phyloP scores from a whole-genome alignment of 2,113 vertebrate genomes.

The Otolemur garnettii region DNA sequence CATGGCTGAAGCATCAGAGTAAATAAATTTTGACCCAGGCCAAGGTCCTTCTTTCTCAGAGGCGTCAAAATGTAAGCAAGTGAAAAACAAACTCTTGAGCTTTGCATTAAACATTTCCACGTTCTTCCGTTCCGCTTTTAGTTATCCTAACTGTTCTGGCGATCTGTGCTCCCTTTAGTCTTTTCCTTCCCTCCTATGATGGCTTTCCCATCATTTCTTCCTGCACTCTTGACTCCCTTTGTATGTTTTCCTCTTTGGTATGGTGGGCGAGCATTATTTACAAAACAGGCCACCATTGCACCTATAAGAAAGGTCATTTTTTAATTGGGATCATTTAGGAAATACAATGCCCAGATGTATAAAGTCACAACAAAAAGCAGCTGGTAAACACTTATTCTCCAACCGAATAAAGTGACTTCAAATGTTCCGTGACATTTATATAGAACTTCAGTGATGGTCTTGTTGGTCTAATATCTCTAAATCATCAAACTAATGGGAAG shows the following conservation, averaged over 20 bases:
- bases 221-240: neutral
- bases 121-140: neutral
- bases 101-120: neutral
- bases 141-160: neutral
- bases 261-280: neutral
- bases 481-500: neutral
- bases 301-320: neutral
- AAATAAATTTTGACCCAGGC: neutral
- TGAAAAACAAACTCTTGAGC: neutral
- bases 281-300: neutral
- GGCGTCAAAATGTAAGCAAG: neutral
- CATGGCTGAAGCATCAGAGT: neutral
- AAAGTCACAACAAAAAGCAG: neutral
- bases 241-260: neutral
- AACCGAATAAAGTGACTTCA: neutral
- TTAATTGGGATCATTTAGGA: conserved; percentile 8
- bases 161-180: neutral
- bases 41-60: neutral
- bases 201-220: neutral
- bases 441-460: neutral
- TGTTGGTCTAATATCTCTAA: neutral
- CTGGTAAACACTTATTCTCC: neutral
- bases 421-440: neutral
- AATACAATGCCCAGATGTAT: neutral
- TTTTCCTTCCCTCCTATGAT: neutral